A percentile compares a stretch with the other conserved stretches of the same genome.
These are phyloP conservation scores for Corbicula japonica DNA, from an alignment of 2,888 invertebrate genomes.

Conservation along the genomic window DNA sequence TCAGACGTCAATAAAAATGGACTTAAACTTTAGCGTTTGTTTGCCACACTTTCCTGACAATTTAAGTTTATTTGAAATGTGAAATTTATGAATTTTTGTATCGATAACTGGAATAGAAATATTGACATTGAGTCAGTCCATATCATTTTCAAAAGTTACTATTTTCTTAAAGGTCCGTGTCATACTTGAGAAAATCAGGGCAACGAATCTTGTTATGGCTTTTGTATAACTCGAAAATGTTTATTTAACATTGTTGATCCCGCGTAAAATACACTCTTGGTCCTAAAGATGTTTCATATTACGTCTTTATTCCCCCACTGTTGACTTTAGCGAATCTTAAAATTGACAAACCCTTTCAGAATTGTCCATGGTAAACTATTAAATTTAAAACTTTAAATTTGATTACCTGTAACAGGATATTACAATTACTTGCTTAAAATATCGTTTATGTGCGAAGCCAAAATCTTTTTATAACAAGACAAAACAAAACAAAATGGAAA, in stretches of 20 bases:
- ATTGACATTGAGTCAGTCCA: slow-evolving; percentile 52
- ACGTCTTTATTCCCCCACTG: slow-evolving; percentile 29
- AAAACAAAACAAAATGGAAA: too few species aligned
- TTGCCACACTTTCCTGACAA: slow-evolving; percentile 56
- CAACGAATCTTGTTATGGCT: slow-evolving; percentile 15
- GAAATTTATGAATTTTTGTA: slow-evolving; percentile 70
- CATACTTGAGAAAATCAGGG: slow-evolving; percentile 13
- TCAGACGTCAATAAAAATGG: slow-evolving; percentile 49
- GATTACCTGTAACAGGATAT: slow-evolving; percentile 41
- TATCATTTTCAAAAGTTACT: slow-evolving; percentile 55
- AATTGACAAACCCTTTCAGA: slow-evolving; percentile 21
- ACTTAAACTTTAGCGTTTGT: slow-evolving; percentile 53
- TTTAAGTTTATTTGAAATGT: slow-evolving; percentile 69
- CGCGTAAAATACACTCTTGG: slow-evolving; percentile 39
- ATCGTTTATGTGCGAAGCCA: slow-evolving; percentile 34
- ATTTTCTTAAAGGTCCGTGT: slow-evolving; percentile 42
- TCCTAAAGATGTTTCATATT: slow-evolving; percentile 44
- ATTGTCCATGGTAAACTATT: slow-evolving; percentile 12
- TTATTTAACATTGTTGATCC: slow-evolving; percentile 55
- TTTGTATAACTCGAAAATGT: slow-evolving; percentile 29
- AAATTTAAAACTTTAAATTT: slow-evolving; percentile 23
- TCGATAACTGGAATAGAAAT: slow-evolving; percentile 69
- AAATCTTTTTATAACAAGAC: slow-evolving; percentile 29
- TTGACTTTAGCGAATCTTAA: slow-evolving; percentile 36
- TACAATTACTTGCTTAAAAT: slow-evolving; percentile 31